phyloP scores from a whole-genome alignment of 2,888 invertebrate genomes.

The Chaetogeoica ovagalla region DNA sequence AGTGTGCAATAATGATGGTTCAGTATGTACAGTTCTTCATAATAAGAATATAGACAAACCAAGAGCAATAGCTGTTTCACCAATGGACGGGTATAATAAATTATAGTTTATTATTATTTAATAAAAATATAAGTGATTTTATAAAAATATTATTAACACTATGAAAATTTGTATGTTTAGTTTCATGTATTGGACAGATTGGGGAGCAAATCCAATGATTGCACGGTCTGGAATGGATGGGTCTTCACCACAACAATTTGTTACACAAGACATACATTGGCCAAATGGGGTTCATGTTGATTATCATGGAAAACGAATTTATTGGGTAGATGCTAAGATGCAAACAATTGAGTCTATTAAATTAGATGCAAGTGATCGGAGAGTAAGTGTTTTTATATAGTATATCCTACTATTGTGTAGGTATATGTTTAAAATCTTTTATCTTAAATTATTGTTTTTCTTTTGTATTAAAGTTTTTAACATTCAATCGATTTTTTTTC shows the following conservation, averaged over 20 bases:
- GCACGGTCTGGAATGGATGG: conserved; percentile 87
- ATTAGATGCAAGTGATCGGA: conserved; percentile 70
- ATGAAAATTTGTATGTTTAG: conserved; percentile 61
- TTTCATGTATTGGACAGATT: conserved; percentile 90
- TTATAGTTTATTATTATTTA: neutral
- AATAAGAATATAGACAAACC: conserved; percentile 69
- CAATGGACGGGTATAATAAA: conserved; percentile 66
- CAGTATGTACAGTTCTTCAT: conserved; percentile 68
- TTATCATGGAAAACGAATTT: conserved; percentile 74
- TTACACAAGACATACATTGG: conserved; percentile 70
- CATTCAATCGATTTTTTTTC: no score
- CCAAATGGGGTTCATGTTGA: conserved; percentile 88
- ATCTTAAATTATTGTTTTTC: no score
- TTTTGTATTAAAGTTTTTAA: no score
- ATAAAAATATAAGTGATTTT: neutral
- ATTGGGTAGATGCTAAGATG: conserved; percentile 83
- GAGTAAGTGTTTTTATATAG: conserved; percentile 60
- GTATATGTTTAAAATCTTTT: no score
- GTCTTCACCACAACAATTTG: conserved; percentile 64
- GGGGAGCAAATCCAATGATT: conserved; percentile 75
- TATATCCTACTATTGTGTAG: conserved; percentile 51
- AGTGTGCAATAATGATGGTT: conserved; percentile 72
- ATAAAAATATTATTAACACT: neutral
- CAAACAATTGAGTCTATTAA: conserved; percentile 69
- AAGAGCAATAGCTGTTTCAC: conserved; percentile 71